Base-by-base conservation (phyloP, 2,113 vertebrate genomes). In the Triplophysa dalaica region DNA sequence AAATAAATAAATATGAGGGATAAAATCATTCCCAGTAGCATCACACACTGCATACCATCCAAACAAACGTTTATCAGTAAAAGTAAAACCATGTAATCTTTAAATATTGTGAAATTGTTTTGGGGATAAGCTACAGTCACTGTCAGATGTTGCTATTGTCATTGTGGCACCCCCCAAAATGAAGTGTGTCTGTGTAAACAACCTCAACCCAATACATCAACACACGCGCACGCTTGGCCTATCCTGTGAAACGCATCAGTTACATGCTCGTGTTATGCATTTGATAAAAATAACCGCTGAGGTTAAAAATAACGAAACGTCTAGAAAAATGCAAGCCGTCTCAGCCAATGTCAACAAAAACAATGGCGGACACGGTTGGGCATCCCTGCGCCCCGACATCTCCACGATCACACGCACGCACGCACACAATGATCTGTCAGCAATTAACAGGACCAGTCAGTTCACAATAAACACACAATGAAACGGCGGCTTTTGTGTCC, bases 311-410 rank as follows among this genome's bases (percentile, higher is more conserved):
- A 43, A 77, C 41, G 74, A 65, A n/a, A 10, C 19, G 14, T 77
- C 77, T 54, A 54, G 6, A 70, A 22, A 33, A 79, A 81, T 70
- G 38, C 60, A 76, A 87, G 84, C 83, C 73, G 79, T 65, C 41
- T 66, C 72, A 86, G 65, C 80, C 86, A 81, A 87, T 89, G 89
- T 90, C 90, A 91, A 91, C 90, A 91, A 90, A 87, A 89, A 89
- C 91, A 91, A 90, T 87, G 87, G 89, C 89, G 80, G 89, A 85
- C 89, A 75, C 82, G 65, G 60, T 26, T 56, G 52, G 38, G 24
- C 73, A 72, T 66, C 67, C 79, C 70, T 58, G 69, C 50, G 16
- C 21, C 43, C 22, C 13, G 14, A 61, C 72, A 70, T 48, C 68
- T 79, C 14, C 72, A 52, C 54, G 9, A 33, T 54, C 26, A 26